Evolutionary conservation across 2,797 vertebrate species (phyloP).

Genomic region (Peromyscus eremicus): DNA sequence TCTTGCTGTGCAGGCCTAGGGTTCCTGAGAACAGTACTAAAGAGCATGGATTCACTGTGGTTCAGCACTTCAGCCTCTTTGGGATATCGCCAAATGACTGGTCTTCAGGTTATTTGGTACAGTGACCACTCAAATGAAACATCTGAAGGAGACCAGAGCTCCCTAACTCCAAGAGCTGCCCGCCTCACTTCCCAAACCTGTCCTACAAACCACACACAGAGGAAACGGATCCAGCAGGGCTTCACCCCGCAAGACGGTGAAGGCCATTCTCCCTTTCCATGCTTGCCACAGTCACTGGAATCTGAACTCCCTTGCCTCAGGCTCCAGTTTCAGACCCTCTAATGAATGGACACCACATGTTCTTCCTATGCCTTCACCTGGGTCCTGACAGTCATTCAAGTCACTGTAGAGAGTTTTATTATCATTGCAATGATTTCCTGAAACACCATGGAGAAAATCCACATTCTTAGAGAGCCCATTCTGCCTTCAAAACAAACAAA

Average conservation of each 20-base stretch:
- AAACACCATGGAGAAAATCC: neutral
- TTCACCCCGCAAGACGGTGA: neutral
- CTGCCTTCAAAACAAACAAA: neutral
- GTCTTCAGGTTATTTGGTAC: neutral
- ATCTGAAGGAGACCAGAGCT: neutral
- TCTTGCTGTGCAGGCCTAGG: neutral
- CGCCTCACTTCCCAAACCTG: neutral
- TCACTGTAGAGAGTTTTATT: neutral
- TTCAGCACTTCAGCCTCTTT: conserved; percentile 1
- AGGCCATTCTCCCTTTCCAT: neutral
- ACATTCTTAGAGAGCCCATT: neutral
- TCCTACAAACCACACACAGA: neutral
- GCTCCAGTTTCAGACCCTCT: neutral
- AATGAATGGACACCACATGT: neutral
- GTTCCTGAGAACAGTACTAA: neutral
- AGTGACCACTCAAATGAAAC: neutral
- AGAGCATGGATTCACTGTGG: neutral
- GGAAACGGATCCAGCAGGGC: neutral
- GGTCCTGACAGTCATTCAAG: neutral
- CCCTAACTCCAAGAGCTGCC: neutral
- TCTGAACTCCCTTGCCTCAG: neutral
- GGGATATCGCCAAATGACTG: neutral
- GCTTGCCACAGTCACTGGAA: conserved; percentile 10
- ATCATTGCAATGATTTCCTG: neutral
- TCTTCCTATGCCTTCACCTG: neutral